phyloP scores from a whole-genome alignment of 2,888 invertebrate genomes.

The Griposia aprilina region DNA sequence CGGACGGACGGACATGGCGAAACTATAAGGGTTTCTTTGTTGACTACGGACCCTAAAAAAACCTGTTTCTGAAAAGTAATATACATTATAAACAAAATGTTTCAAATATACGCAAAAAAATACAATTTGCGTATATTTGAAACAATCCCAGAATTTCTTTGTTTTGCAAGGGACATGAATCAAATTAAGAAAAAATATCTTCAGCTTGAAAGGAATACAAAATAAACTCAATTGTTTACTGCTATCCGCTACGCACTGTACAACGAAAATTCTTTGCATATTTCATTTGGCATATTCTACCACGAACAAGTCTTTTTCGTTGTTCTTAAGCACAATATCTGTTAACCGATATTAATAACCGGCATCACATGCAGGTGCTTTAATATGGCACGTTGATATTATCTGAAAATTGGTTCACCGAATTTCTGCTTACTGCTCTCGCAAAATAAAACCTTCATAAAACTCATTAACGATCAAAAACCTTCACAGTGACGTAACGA shows the following conservation, averaged over 20 bases:
- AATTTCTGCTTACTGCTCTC: background rate
- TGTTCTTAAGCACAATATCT: background rate
- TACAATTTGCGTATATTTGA: background rate
- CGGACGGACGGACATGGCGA: too few relatives aligned
- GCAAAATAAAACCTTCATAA: constrained; percentile 11
- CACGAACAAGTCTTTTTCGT: background rate
- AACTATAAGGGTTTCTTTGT: too few relatives aligned
- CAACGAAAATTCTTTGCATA: background rate
- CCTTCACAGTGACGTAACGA: constrained; percentile 35
- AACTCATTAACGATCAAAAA: constrained; percentile 25
- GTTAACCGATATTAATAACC: background rate
- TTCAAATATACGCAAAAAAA: background rate
- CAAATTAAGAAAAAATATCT: constrained; percentile 4
- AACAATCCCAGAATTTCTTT: background rate
- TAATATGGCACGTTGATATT: background rate
- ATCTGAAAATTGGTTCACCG: background rate
- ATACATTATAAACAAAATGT: background rate
- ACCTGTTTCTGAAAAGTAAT: background rate
- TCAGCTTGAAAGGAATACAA: constrained; percentile 2
- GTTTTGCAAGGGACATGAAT: background rate
- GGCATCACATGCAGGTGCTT: background rate
- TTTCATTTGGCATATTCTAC: background rate
- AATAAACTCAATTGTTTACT: constrained; percentile 9
- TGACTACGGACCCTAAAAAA: too few relatives aligned
- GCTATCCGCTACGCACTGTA: too few relatives aligned